Conservation (phyloP, 2,113 vertebrate genomes). For the Noctilio leporinus region DNA sequence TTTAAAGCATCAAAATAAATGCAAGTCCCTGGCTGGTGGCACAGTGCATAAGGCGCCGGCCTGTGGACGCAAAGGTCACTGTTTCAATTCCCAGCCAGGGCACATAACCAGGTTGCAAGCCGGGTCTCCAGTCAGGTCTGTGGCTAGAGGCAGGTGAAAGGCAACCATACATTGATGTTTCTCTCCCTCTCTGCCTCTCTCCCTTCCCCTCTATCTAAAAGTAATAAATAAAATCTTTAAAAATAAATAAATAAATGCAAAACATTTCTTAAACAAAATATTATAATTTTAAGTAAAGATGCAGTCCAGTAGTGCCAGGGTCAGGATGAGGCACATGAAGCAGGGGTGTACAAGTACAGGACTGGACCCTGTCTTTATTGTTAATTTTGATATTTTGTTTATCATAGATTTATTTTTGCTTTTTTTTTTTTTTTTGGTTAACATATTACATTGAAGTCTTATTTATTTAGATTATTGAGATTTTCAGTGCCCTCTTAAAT, state of each 20-base stretch:
- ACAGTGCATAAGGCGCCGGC: too few species aligned
- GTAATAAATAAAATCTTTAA: too few species aligned
- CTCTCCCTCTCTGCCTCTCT: too few species aligned
- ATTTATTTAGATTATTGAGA: neutral
- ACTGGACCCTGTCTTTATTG: neutral
- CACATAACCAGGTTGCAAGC: too few species aligned
- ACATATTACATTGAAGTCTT: neutral
- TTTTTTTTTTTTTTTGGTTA: neutral
- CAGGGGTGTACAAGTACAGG: neutral
- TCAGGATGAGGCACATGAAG: accelerated
- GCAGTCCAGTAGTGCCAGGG: neutral
- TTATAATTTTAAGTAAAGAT: neutral
- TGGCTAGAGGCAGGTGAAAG: too few species aligned
- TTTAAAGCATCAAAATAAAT: neutral
- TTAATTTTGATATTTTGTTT: neutral
- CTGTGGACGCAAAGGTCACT: too few species aligned
- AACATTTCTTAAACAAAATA: neutral
- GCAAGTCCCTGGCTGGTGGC: too few species aligned
- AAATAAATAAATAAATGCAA: neutral
- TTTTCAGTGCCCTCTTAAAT: neutral
- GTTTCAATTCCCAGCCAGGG: too few species aligned
- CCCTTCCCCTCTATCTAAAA: too few species aligned
- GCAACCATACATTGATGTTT: too few species aligned
- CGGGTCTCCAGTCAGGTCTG: too few species aligned
- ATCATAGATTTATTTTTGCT: neutral